Evolutionary conservation across 2,888 invertebrate genomes (phyloP), one percentile per base, ranked within the genome.

Genomic region (Sminthurinus aureus): DNA sequence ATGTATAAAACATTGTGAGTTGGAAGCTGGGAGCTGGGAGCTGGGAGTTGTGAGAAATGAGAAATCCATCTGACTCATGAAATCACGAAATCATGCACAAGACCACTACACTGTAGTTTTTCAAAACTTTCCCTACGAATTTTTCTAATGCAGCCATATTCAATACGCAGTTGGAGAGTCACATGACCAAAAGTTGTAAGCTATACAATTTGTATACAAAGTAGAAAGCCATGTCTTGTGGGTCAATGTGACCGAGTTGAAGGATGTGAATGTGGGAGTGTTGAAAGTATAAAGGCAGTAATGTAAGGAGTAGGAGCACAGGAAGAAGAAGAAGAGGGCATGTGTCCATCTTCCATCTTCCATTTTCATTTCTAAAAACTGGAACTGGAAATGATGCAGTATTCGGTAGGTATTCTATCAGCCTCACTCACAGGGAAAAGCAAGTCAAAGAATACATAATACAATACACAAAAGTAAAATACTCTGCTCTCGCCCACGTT

Each of bases 1-100:
- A 20, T 67, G 24, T 73, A 52, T 50, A 80, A 52, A 79, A 67
- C 78, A 69, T 79, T 69, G 69, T 69, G 38, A 38, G 38, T 38
- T 38, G 6, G 38, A 38, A 38, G 1, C 38, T 38, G 6, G 38
- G 6, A 38, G 1, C 38, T 38, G 6, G 6, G 38, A 38, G 38
- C 6, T 1, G 1, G 64, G 78, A 78, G 38, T 38, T 1, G 1
- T 4, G 38, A 38, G 38, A 6, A 38, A 38, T 38, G 38, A 38
- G 38, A 6, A 38, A 38, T 38, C 38, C 38, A 38, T 1, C 38
- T 38, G 38, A 6, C 38, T 38, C 38, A n/a, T n/a, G n/a, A n/a
- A n/a, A n/a, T n/a, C n/a, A n/a, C n/a, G n/a, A n/a, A n/a, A n/a
- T n/a, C n/a, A n/a, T n/a, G n/a, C n/a, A n/a, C n/a, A n/a, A n/a